Evolutionary conservation across 64 coral and sea anemone species (phyloP).

Genomic region (Orbicella faveolata): DNA sequence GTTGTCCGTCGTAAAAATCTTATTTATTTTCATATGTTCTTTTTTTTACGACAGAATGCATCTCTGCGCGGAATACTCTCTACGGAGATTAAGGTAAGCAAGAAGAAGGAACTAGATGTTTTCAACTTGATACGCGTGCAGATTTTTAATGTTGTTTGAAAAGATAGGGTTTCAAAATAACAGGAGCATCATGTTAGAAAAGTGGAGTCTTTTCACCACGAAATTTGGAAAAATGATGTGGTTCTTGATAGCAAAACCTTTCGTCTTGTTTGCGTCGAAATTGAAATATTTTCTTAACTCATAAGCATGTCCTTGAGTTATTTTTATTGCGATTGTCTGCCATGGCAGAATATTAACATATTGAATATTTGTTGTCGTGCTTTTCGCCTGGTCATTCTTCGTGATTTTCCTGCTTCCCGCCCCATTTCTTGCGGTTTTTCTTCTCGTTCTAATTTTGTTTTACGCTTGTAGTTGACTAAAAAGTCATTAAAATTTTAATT

Average conservation of each 20-base stretch:
- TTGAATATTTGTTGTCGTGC: not conserved
- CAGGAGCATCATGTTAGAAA: not conserved
- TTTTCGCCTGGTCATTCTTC: not conserved
- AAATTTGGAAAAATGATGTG: not conserved
- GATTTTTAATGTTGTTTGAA: not conserved
- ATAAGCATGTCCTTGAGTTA: not conserved
- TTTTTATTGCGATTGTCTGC: conserved; percentile 6
- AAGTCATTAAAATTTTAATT: conserved; percentile 50
- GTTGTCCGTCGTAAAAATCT: not conserved
- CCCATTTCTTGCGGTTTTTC: not conserved
- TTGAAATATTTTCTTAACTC: not conserved
- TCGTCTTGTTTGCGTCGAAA: not conserved
- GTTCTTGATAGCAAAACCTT: not conserved
- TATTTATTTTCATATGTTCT: no score
- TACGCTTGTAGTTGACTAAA: conserved; percentile 23
- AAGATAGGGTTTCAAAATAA: not conserved
- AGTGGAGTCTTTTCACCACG: not conserved
- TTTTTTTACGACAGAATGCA: conserved; percentile 15
- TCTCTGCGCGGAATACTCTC: not conserved
- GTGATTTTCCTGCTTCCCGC: not conserved
- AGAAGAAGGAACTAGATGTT: not conserved
- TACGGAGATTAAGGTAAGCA: conserved; percentile 34
- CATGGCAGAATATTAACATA: not conserved
- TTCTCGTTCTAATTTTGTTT: not conserved
- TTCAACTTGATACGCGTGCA: not conserved